Base-by-base conservation (phyloP, 2,113 vertebrate species). In the Vimba vimba region DNA sequence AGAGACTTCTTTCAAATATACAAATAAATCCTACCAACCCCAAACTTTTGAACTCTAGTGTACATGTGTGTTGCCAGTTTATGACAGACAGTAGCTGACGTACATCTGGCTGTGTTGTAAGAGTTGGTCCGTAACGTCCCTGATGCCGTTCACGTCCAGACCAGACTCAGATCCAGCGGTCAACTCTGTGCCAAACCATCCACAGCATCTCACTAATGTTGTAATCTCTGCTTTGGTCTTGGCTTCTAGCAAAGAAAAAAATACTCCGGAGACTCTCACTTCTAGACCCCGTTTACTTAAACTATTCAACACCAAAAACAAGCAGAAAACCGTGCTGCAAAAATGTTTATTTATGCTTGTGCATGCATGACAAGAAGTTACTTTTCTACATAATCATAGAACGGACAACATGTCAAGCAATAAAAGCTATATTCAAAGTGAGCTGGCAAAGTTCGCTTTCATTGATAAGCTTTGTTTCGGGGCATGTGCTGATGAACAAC, bases 171-270 rank as follows among this genome's bases (percentile, higher is more conserved):
- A 69, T 39, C 66, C 66, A 39, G 66, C 33, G 66, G 33, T 69
- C 66, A 71, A 21, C 19, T 23, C 68, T 11, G 33, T 10, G 19
- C 33, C 68, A 69, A 69, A 69, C 30, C 33, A 69, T 69, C 30
- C 30, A 69, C 66, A 39, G 66, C 33, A 71, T 71, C 33, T 71
- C 68, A 39, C 68, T 71, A 71, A 71, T 71, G 68, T 71, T 71
- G 68, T 71, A 71, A 71, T 71, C 68, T 71, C 33, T 39, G 33
- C 68, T 71, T 71, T 71, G 68, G 33, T 71, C 33, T 71, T 71
- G 68, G 68, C 68, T 71, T 71, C 33, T 11, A 71, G 27, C 64
- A 4, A 33, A 9, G 27, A 15, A 4, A 33, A 33, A 68, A 68
- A 68, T 33, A 19, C 64, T 33, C 64, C 6, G 15, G 64, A 33